Evolutionary conservation across 2,113 vertebrate genomes (phyloP).

Genomic region (Erinaceus europaeus): DNA sequence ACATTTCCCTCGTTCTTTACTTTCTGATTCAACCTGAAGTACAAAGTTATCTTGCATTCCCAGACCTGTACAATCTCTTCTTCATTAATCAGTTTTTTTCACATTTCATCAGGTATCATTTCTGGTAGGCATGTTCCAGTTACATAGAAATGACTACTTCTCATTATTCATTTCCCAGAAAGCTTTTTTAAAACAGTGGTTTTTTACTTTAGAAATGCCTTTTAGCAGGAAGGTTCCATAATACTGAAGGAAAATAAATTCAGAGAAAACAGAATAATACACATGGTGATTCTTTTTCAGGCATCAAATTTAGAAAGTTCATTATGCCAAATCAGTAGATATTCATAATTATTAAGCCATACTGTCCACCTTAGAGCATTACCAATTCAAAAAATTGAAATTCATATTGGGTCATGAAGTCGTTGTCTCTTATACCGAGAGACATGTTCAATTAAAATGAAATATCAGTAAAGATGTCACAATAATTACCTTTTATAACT

Average conservation of each 20-base stretch:
- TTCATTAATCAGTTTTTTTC: constrained; percentile 57
- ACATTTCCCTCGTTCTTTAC: background rate
- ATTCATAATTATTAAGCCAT: background rate
- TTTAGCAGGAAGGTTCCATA: background rate
- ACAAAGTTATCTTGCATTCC: constrained; percentile 54
- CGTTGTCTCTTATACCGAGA: background rate
- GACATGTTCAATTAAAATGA: background rate
- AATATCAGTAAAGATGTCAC: background rate
- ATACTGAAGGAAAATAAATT: background rate
- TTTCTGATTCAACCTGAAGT: constrained; percentile 46
- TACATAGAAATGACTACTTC: constrained; percentile 23
- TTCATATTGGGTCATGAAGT: background rate
- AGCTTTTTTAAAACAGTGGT: background rate
- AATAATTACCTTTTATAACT: background rate
- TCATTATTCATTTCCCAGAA: constrained; percentile 30
- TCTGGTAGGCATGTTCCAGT: constrained; percentile 1
- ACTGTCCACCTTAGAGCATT: background rate
- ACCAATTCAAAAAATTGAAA: background rate
- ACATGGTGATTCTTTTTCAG: background rate
- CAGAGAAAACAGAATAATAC: background rate
- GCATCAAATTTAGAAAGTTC: background rate
- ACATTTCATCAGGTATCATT: constrained; percentile 54
- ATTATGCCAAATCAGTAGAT: background rate
- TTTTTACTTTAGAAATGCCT: constrained; percentile 25
- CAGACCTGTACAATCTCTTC: constrained; percentile 59